Percentiles rank a stretch among this genome's conserved stretches.
phyloP scores from a whole-genome alignment of 2,888 invertebrate species.

The Pollenia labialis region DNA sequence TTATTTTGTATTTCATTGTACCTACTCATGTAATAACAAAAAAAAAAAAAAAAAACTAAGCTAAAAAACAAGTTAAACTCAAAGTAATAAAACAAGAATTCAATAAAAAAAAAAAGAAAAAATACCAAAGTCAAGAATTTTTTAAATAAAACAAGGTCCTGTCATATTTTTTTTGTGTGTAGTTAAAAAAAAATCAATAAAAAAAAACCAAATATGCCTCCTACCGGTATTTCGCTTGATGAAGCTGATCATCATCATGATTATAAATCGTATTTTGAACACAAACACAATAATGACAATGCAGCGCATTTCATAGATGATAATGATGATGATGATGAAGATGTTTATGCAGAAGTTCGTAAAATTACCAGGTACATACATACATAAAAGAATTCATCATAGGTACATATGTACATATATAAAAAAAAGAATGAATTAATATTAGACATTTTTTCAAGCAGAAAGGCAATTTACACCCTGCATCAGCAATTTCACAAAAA shows the following conservation, averaged over 20 bases:
- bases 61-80: conserved; percentile 24
- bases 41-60: background rate
- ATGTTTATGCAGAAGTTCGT: conserved; percentile 76
- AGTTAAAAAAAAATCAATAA: conserved; percentile 22
- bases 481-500: no score
- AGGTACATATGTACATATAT: no score
- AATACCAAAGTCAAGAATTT: background rate
- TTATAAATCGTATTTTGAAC: conserved; percentile 76
- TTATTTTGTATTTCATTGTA: background rate
- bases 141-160: background rate
- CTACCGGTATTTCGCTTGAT: conserved; percentile 78
- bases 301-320: conserved; percentile 66
- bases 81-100: conserved; percentile 13
- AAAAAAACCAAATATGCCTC: conserved; percentile 79
- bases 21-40: background rate
- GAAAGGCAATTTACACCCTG: no score
- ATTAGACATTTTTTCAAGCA: no score
- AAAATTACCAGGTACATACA: conserved; percentile 79
- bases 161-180: background rate
- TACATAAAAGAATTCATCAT: conserved; percentile 32
- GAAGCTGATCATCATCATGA: conserved; percentile 75
- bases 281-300: conserved; percentile 72
- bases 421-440: no score
- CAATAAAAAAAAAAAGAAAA: conserved; percentile 11
- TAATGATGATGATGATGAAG: conserved; percentile 74